Percentiles rank a stretch among this genome's conserved stretches.
phyloP scores from a whole-genome alignment of 2,888 invertebrate genomes.

The Apamea anceps region DNA sequence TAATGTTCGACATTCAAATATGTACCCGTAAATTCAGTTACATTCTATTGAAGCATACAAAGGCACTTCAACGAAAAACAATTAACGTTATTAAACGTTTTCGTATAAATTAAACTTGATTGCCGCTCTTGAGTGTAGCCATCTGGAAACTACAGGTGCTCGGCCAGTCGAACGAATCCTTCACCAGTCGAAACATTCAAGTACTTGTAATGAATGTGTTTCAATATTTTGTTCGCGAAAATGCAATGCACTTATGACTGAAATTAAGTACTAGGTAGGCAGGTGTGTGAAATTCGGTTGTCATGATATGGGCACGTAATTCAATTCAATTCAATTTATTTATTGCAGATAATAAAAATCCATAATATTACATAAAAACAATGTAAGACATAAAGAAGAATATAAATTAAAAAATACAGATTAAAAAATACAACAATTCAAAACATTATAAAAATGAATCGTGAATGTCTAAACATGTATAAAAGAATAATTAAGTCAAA shows the following conservation, averaged over 20 bases:
- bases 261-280: background rate
- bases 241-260: background rate
- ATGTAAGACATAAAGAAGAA: too few relatives aligned
- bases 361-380: too few relatives aligned
- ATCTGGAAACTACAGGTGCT: conserved; percentile 14
- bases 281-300: too few relatives aligned
- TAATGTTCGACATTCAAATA: too few relatives aligned
- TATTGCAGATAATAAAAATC: too few relatives aligned
- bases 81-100: conserved; percentile 17
- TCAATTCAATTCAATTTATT: too few relatives aligned
- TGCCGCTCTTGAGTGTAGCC: background rate
- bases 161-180: background rate
- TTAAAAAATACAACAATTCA: too few relatives aligned
- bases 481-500: too few relatives aligned
- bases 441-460: too few relatives aligned
- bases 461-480: too few relatives aligned
- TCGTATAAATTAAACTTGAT: conserved; percentile 30
- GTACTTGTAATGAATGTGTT: background rate
- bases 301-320: too few relatives aligned
- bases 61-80: conserved; percentile 10
- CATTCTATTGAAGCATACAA: background rate
- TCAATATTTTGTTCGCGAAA: background rate
- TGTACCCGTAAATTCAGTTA: background rate
- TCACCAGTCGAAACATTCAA: background rate
- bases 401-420: too few relatives aligned